Percentiles rank a stretch among this genome's conserved stretches.
These are phyloP conservation scores for Holocentrus rufus DNA, from an alignment of 2,797 vertebrate species.

Conservation along the genomic window DNA sequence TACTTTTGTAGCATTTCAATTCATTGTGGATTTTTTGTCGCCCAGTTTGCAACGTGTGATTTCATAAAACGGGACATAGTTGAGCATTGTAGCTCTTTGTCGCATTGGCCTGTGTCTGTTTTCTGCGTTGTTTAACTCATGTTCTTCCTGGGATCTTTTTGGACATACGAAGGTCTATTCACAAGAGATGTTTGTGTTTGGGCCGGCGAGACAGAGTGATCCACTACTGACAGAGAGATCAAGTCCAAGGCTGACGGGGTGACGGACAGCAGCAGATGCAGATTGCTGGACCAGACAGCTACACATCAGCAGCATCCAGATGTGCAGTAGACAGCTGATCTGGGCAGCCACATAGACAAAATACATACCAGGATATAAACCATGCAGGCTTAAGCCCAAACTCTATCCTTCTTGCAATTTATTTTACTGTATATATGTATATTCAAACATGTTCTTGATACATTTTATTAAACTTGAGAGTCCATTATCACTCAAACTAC, in stretches of 20 bases:
- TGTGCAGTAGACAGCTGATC: constrained; percentile 16
- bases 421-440: neutral
- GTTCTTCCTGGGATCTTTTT: no score
- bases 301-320: constrained; percentile 29
- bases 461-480: neutral
- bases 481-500: neutral
- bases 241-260: constrained; percentile 21
- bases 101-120: neutral
- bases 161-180: no score
- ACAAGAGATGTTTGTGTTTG: neutral
- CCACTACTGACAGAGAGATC: constrained; percentile 30
- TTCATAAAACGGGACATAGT: no score
- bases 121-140: no score
- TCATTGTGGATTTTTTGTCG: constrained; percentile 1
- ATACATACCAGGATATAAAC: neutral
- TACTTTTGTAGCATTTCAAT: neutral
- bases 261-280: constrained; percentile 41
- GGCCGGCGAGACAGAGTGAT: constrained; percentile 31
- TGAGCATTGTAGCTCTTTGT: neutral
- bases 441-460: neutral
- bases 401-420: neutral
- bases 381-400: neutral
- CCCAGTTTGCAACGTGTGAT: neutral
- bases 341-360: neutral
- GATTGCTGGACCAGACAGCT: neutral